phyloP scores from a whole-genome alignment of 2,797 vertebrate species.

The Gymnothorax reevesii region DNA sequence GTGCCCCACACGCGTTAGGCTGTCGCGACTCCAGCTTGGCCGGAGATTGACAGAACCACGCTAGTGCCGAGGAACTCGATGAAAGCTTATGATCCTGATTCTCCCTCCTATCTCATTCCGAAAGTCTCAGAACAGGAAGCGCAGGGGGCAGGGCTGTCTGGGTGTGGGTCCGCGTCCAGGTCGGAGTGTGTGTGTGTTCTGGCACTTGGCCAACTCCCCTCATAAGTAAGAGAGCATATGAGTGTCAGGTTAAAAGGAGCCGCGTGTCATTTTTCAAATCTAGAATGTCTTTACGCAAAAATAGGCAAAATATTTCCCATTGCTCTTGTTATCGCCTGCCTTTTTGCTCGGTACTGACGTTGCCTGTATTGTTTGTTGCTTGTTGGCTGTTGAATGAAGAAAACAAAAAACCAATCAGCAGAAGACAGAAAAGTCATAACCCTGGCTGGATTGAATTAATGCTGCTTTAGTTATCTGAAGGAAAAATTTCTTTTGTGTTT shows the following conservation, averaged over 20 bases:
- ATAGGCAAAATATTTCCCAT: slow-evolving; percentile 24
- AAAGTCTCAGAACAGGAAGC: slow-evolving; percentile 57
- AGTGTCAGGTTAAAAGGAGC: slow-evolving; percentile 32
- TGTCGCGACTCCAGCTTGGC: background rate
- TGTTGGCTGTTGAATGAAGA: background rate
- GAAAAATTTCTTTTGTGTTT: background rate
- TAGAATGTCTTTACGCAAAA: background rate
- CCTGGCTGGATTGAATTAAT: background rate
- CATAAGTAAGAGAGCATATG: slow-evolving; percentile 55
- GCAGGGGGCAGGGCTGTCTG: slow-evolving; percentile 41
- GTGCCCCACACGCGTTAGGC: background rate
- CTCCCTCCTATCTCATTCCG: slow-evolving; percentile 47
- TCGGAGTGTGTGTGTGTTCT: slow-evolving; percentile 1
- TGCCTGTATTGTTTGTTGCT: background rate
- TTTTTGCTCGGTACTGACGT: background rate
- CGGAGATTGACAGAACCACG: background rate
- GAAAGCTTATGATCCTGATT: slow-evolving; percentile 38
- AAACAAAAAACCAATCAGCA: background rate
- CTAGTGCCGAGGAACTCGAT: slow-evolving; percentile 24
- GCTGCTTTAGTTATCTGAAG: background rate
- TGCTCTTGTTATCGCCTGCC: slow-evolving; percentile 24
- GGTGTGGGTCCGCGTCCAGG: slow-evolving; percentile 4
- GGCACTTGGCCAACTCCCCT: background rate
- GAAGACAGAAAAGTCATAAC: background rate
- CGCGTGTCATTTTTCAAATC: background rate